Evolutionary conservation across 53 echinoderm and acorn worm species (phyloP), one percentile per base, ranked within the genome.

Genomic region (Antedon mediterranea): DNA sequence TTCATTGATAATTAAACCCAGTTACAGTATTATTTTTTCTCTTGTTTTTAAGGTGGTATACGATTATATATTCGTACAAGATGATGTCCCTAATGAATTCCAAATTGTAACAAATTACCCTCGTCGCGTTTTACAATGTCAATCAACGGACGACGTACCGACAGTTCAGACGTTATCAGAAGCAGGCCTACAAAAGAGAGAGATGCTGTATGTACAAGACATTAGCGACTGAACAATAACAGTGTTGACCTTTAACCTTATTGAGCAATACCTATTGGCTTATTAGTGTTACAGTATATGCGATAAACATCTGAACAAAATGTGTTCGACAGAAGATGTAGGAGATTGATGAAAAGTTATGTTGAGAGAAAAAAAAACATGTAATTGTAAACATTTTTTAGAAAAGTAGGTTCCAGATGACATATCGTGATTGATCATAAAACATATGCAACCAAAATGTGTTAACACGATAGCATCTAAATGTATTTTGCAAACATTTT

Each of bases 191-290:
- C 84, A 78, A 26, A 83, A 79, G 30, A 83, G 83, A 76, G 95
- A 95, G 76, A 95, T 91, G 91, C 71, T 95, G n/a, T 95, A 89
- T 75, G 89, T 95, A 31, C 95, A 95, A 77, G 95, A 95, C 72
- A 86, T 91, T 4, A 90, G 93, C 33, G 93, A 93, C 77, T 93
- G 82, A 83, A 23, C 42, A 37, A 43, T 43, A 20, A 37, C n/a
- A n/a, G n/a, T n/a, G n/a, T n/a, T n/a, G 43, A 3, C 9, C 57
- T 11, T 6, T 57, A 57, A 57, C 57, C 57, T 3, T 23, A 57
- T 15, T n/a, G n/a, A n/a, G n/a, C n/a, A n/a, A n/a, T n/a, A n/a
- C n/a, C n/a, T n/a, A n/a, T n/a, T n/a, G n/a, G n/a, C n/a, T n/a
- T n/a, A n/a, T n/a, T n/a, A n/a, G n/a, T n/a, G n/a, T n/a, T n/a